Base-by-base conservation (phyloP, 2,113 vertebrate genomes). In the Pedionomus torquatus region DNA sequence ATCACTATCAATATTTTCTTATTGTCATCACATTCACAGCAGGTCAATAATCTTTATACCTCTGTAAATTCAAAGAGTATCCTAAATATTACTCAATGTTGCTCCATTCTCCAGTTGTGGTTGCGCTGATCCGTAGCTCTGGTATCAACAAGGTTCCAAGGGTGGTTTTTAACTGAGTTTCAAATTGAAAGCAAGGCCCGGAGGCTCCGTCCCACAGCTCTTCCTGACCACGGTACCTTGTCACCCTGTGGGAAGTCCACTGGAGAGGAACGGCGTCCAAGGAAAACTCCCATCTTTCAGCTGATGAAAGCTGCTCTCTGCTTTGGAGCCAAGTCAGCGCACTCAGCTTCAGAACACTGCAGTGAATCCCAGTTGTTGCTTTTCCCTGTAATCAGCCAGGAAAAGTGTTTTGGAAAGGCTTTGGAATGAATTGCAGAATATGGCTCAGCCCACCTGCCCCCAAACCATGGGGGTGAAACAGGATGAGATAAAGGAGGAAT, bases 401-500 rank as follows among this genome's bases (percentile, higher is more conserved):
- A 87, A 13, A 60, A 43, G 3, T 11, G 13, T 5, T 41, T 55
- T 54, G 46, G 46, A 33, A 17, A 37, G 25, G 54, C 85, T 93
- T 8, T 24, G 16, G 43, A 23, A 61, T 11, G 70, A 61, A 48
- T 20, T 93, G 33, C 52, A 55, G 64, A 43, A 44, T 7, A 7
- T 23, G 61, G 18, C 61, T 81, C 18, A 2, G 11, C 8, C 74
- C 54, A 18, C 10, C 49, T 85, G 82, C 75, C 63, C 61, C 75
- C 37, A 37, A 31, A 23, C 2, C 2, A 0, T 1, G 35, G 25
- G 74, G 24, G 89, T 96, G 90, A 33, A 78, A 35, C 31, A 64
- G 64, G 55, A 54, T 26, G 54, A 90, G 93, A 54, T 83, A 58
- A 58, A 86, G 76, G 76, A 92, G 77, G 60, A 19, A 28, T 72